A percentile compares a stretch with the other conserved stretches of the same genome.
Evolutionary conservation across 2,797 vertebrate genomes (phyloP).

Genomic region (Eurystomus glaucurus): DNA sequence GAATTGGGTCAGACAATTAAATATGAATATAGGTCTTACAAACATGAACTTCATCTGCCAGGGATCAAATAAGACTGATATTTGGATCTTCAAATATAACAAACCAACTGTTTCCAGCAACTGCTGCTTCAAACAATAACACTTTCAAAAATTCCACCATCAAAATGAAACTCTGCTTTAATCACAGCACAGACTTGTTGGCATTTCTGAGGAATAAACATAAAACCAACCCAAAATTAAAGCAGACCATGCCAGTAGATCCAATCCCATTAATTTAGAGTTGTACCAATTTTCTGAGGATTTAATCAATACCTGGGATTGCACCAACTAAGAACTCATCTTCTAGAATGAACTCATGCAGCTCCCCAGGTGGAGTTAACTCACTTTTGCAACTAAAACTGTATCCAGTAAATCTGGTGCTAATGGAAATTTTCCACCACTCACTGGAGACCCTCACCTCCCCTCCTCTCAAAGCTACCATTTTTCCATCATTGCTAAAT

Average conservation of each 20-base stretch:
- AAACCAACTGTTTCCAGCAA: not conserved
- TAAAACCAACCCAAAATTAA: not conserved
- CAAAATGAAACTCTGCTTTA: not conserved
- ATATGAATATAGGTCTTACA: not conserved
- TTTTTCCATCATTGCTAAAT: slow-evolving; percentile 62
- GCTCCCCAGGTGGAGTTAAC: not conserved
- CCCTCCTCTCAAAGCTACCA: slow-evolving; percentile 12
- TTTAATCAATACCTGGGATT: not conserved
- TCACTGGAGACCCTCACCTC: slow-evolving; percentile 38
- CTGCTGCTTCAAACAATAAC: not conserved
- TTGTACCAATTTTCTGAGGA: not conserved
- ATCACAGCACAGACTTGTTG: not conserved
- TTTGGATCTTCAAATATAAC: not conserved
- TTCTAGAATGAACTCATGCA: not conserved
- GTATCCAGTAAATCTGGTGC: not conserved
- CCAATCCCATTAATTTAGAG: not conserved
- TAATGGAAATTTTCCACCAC: not conserved
- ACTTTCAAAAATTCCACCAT: not conserved
- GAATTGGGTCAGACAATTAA: not conserved
- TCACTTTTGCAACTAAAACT: not conserved
- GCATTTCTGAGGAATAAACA: not conserved
- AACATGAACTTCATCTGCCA: not conserved
- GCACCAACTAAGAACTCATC: not conserved
- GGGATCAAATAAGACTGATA: not conserved
- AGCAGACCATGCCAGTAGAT: not conserved